Base-by-base conservation (phyloP, 2,113 vertebrate genomes). In the Crypturellus undulatus region DNA sequence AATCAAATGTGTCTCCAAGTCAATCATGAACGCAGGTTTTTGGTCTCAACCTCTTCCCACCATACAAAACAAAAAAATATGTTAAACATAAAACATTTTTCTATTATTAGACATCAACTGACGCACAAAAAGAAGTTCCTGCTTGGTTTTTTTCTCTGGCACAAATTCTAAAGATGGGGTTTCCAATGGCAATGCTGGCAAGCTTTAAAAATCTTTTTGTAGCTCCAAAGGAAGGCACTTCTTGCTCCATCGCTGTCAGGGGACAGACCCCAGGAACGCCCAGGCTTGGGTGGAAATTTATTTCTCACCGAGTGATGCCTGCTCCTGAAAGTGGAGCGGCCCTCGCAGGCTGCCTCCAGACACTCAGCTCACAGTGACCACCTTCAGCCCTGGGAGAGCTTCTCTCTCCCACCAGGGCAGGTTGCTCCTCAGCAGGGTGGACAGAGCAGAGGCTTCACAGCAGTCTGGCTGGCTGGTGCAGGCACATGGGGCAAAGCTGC, bases 11-110 rank as follows among this genome's bases (percentile, higher is more conserved):
- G 9, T 49, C 63, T 87, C 63, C 87, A 12, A 75, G 80, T 65
- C 3, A 1, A 73, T 30, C 0, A 0, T 9, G n/a, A 51, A 51
- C 4, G 22, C 69, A 80, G 87, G 43, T 36, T 51, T 17, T 78
- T 69, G 42, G 26, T 60, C 42, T n/a, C 60, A 7, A 1, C 22
- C 49, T 73, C 56, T 71, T 77, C 60, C 54, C 34, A 22, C 30
- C 9, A 7, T 5, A 21, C 62, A 78, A 87, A 79, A 45, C 93
- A 60, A 83, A 36, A 43, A 62, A 25, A n/a, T 68, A 77, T 47
- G 72, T 52, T 38, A 52, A 87, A 92, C 56, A 75, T 2, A 20
- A 85, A 86, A 58, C 22, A 1, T 10, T 58, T 24, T 32, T 67
- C 72, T 67, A 51, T 84, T 84, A 73, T 79, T 54, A 73, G 90